Evolutionary conservation across 2,888 invertebrate species (phyloP).

Genomic region (Arenicola marina): DNA sequence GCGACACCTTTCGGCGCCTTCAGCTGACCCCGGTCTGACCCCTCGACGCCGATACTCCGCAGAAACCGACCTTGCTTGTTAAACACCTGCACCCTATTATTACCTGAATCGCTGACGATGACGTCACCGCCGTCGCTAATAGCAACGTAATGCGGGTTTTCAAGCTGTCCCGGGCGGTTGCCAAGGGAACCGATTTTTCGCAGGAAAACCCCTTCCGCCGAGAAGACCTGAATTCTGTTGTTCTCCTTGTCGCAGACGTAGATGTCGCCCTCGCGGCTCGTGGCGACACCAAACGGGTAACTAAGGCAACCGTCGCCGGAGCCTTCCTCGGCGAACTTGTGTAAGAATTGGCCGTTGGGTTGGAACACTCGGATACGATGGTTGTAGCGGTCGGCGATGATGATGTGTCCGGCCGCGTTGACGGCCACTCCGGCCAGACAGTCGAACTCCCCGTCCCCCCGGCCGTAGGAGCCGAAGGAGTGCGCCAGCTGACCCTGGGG

Average conservation of each 20-base stretch:
- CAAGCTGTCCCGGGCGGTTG: constrained; percentile 88
- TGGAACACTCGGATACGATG: constrained; percentile 92
- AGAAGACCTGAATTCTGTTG: constrained; percentile 84
- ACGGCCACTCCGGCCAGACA: constrained; percentile 96
- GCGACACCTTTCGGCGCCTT: constrained; percentile 98
- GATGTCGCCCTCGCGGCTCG: constrained; percentile 95
- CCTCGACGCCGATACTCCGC: constrained; percentile 90
- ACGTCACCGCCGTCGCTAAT: constrained; percentile 91
- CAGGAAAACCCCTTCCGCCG: constrained; percentile 94
- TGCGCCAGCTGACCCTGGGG: constrained; percentile 85
- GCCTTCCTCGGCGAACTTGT: constrained; percentile 94
- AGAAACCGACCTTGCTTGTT: constrained; percentile 73
- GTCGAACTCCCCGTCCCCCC: constrained; percentile 94
- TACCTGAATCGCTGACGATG: constrained; percentile 95
- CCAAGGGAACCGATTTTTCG: constrained; percentile 95
- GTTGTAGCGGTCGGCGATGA: constrained; percentile 93
- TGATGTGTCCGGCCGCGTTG: constrained; percentile 93
- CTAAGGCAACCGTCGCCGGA: constrained; percentile 93
- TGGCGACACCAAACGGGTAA: constrained; percentile 98
- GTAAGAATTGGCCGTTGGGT: constrained; percentile 86
- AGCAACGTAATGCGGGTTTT: constrained; percentile 97
- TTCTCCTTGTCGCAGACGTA: constrained; percentile 99
- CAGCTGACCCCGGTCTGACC: constrained; percentile 93
- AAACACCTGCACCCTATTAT: constrained; percentile 89
- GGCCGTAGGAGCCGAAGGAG: constrained; percentile 95